These are phyloP conservation scores for Papilio dardanus DNA, from an alignment of 1,140 invertebrate genomes.

Conservation along the genomic window DNA sequence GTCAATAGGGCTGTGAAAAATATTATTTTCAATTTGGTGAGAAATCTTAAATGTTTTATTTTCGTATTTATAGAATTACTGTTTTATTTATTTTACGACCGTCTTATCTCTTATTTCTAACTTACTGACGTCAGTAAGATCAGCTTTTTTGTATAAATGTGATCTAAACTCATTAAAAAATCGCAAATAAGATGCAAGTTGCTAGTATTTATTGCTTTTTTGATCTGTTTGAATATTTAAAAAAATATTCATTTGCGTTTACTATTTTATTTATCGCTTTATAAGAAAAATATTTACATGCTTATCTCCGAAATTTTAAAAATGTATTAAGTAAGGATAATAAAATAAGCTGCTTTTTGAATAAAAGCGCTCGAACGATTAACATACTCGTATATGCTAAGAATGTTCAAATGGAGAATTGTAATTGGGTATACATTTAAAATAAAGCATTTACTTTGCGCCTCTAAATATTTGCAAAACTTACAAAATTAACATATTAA, in stretches of 20 bases:
- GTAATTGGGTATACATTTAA: neutral
- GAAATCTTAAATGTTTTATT: too few species aligned
- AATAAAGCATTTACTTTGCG: neutral
- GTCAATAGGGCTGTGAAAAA: too few species aligned
- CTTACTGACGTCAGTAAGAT: too few species aligned
- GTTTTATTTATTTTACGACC: neutral
- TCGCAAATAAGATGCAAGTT: neutral
- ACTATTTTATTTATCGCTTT: constrained; percentile 4
- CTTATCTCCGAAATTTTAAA: neutral
- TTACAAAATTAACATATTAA: neutral
- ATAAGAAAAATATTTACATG: constrained; percentile 8
- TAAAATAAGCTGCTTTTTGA: neutral
- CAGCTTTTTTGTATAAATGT: too few species aligned
- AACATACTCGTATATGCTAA: constrained; percentile 17
- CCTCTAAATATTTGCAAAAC: neutral
- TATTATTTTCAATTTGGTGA: too few species aligned
- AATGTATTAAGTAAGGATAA: constrained; percentile 7
- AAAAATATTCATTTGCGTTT: neutral
- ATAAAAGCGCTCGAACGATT: neutral
- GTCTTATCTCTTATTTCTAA: too few species aligned
- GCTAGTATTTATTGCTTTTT: neutral
- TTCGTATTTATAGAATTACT: neutral
- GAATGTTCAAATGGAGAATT: neutral
- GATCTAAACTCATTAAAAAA: neutral
- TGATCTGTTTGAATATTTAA: neutral